phyloP scores from a whole-genome alignment of 2,888 invertebrate species.

The Azorinus chamasolen region DNA sequence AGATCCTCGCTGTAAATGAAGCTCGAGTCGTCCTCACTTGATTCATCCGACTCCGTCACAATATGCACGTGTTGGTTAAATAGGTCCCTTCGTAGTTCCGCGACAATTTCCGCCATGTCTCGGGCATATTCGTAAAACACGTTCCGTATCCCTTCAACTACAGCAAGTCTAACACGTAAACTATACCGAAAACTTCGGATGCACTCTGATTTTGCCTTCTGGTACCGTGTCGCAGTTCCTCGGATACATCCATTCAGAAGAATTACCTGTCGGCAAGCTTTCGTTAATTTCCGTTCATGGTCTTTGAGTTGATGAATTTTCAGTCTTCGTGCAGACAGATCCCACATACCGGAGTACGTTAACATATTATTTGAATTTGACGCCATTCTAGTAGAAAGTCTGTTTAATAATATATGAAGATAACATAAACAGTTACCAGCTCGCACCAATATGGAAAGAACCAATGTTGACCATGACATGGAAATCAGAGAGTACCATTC shows the following conservation, averaged over 20 bases:
- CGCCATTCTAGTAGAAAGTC: too few relatives aligned
- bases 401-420: too few relatives aligned
- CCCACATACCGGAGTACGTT: too few relatives aligned
- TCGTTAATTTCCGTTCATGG: constrained; percentile 1
- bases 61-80: constrained; percentile 8
- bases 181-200: constrained; percentile 22
- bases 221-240: constrained; percentile 2
- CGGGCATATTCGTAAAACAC: constrained; percentile 20
- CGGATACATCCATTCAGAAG: constrained; percentile 9
- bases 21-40: too few relatives aligned
- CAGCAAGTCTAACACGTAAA: constrained; percentile 12
- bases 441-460: too few relatives aligned
- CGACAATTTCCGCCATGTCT: constrained; percentile 15
- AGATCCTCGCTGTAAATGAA: too few relatives aligned
- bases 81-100: constrained; percentile 15
- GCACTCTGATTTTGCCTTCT: background rate
- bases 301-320: background rate
- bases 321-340: too few relatives aligned
- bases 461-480: too few relatives aligned
- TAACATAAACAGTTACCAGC: too few relatives aligned
- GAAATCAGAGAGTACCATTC: too few relatives aligned
- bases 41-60: background rate
- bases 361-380: too few relatives aligned
- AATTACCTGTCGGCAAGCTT: constrained; percentile 8
- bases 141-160: constrained; percentile 14